Conservation (phyloP, 2,888 invertebrate species). For the Coenonympha arcania region DNA sequence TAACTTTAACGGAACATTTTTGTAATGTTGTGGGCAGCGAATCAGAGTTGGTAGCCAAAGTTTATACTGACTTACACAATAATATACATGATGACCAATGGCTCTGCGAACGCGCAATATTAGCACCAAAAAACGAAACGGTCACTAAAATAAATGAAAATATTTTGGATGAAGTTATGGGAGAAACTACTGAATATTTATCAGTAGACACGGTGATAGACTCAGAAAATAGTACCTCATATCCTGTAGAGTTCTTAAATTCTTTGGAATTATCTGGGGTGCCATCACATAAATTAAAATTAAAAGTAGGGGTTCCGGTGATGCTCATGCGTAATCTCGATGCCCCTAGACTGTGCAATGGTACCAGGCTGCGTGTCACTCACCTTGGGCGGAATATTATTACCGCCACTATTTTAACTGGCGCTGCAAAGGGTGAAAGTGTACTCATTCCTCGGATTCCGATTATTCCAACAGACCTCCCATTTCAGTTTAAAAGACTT, state of each 20-base stretch:
- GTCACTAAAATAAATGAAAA: conserved; percentile 21
- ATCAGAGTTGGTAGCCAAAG: conserved; percentile 24
- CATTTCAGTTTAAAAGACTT: too few species aligned
- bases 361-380: neutral
- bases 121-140: conserved; percentile 27
- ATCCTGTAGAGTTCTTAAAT: conserved; percentile 28
- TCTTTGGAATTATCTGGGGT: conserved; percentile 30
- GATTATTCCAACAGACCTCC: too few species aligned
- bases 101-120: conserved; percentile 31
- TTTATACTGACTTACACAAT: conserved; percentile 24
- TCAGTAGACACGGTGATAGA: conserved; percentile 1
- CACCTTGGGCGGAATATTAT: too few species aligned
- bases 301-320: conserved; percentile 34
- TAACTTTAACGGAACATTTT: conserved; percentile 25
- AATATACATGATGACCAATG: conserved; percentile 28
- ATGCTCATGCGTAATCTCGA: conserved; percentile 32
- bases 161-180: conserved; percentile 22
- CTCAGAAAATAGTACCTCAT: conserved; percentile 14
- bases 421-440: too few species aligned
- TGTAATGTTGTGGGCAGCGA: conserved; percentile 22
- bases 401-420: too few species aligned
- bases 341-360: conserved; percentile 25
- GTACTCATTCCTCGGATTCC: too few species aligned
- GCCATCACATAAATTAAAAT: conserved; percentile 29
- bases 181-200: conserved; percentile 12